Evolutionary conservation across 2,797 vertebrate species (phyloP).

Genomic region (Hydrolagus colliei): DNA sequence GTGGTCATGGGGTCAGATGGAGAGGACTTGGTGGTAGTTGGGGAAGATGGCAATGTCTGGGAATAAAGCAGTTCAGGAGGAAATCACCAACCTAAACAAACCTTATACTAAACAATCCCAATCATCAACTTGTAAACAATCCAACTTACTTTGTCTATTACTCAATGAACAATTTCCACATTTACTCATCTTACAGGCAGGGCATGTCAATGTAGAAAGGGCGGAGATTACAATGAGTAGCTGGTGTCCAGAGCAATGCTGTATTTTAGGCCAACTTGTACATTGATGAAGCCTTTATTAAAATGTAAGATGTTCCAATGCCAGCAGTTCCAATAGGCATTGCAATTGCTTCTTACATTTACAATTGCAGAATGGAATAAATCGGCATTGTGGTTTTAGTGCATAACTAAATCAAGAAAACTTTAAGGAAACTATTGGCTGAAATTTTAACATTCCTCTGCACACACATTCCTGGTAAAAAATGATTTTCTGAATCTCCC

Average conservation of each 20-base stretch:
- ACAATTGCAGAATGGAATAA: background rate
- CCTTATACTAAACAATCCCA: conserved; percentile 30
- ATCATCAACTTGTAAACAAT: conserved; percentile 28
- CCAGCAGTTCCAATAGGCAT: background rate
- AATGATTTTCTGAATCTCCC: background rate
- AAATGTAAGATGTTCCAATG: background rate
- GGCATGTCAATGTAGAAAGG: conserved; percentile 23
- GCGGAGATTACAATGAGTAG: conserved; percentile 17
- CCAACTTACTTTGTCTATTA: conserved; percentile 27
- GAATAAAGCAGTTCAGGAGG: conserved; percentile 82
- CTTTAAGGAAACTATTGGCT: background rate
- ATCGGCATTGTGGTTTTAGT: background rate
- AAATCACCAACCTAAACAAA: conserved; percentile 69
- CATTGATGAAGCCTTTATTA: background rate
- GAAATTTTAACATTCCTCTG: conserved; percentile 15
- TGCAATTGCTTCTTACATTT: conserved; percentile 4
- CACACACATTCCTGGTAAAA: conserved; percentile 1
- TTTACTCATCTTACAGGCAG: conserved; percentile 21
- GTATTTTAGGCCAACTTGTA: background rate
- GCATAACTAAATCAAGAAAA: conserved; percentile 5
- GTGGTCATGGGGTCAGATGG: conserved; percentile 82
- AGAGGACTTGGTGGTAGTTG: conserved; percentile 83
- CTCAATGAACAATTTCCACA: conserved; percentile 11
- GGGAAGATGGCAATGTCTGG: conserved; percentile 83
- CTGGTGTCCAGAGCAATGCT: conserved; percentile 21